These are phyloP conservation scores for Leptocoma aspasia DNA, from an alignment of 2,113 vertebrate genomes.

Conservation along the genomic window DNA sequence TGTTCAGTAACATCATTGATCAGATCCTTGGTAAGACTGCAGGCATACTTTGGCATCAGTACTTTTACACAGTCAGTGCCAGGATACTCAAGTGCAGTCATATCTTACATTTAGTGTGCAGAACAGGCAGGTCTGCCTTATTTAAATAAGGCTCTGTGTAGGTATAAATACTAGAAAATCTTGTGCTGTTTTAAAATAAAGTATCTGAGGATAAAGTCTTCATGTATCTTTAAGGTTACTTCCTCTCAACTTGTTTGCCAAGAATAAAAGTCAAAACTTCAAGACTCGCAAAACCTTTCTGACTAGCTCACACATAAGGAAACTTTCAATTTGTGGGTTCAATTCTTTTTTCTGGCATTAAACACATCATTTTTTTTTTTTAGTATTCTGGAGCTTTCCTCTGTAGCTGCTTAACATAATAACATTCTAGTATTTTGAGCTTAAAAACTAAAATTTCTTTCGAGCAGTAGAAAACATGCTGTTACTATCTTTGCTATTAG, in stretches of 20 bases:
- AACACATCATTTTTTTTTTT: neutral
- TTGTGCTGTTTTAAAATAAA: neutral
- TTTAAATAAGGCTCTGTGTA: neutral
- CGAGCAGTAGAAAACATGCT: neutral
- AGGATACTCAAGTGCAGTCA: neutral
- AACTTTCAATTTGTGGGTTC: neutral
- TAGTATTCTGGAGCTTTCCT: neutral
- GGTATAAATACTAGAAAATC: neutral
- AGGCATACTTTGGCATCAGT: neutral
- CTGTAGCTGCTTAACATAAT: neutral
- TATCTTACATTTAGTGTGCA: neutral
- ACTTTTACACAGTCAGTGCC: neutral
- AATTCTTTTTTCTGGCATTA: neutral
- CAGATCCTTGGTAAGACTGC: neutral
- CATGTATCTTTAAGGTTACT: neutral
- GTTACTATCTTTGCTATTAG: neutral
- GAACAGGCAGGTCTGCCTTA: neutral
- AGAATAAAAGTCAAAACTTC: neutral
- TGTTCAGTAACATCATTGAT: neutral
- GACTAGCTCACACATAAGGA: neutral
- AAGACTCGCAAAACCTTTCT: neutral
- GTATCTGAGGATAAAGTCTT: neutral
- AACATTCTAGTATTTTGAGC: neutral
- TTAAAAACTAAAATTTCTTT: neutral
- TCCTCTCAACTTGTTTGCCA: neutral